Percentiles rank a stretch among this genome's conserved stretches.
phyloP scores from a whole-genome alignment of 2,113 vertebrate species.

The Gadus chalcogrammus region DNA sequence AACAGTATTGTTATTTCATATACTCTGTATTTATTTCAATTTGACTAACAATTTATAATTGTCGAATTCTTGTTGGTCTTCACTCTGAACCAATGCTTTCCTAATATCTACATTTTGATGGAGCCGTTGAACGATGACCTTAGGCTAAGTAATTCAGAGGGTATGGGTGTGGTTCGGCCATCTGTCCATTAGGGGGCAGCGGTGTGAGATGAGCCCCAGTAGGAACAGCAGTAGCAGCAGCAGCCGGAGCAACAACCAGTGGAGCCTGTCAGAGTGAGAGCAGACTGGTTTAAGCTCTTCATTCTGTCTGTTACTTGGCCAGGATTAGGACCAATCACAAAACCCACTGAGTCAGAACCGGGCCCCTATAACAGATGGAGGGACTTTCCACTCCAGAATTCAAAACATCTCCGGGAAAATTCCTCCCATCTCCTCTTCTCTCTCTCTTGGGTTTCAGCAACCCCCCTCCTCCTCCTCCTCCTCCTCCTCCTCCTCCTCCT shows the following conservation, averaged over 20 bases:
- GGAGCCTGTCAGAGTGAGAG: slow-evolving; percentile 68
- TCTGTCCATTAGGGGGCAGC: slow-evolving; percentile 60
- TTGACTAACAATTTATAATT: too few relatives aligned
- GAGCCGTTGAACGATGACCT: slow-evolving; percentile 6
- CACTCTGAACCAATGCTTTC: too few relatives aligned
- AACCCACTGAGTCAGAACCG: slow-evolving; percentile 65
- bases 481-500: slow-evolving; percentile 6
- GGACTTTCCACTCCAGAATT: slow-evolving; percentile 64
- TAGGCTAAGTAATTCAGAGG: slow-evolving; percentile 22
- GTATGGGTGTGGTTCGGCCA: slow-evolving; percentile 38
- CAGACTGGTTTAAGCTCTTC: slow-evolving; percentile 72
- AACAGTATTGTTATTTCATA: too few relatives aligned
- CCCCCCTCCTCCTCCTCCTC: background rate
- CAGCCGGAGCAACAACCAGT: slow-evolving; percentile 48
- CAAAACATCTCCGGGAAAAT: slow-evolving; percentile 67
- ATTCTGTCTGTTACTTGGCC: slow-evolving; percentile 61
- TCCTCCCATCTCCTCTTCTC: slow-evolving; percentile 35
- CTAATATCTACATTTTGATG: too few relatives aligned
- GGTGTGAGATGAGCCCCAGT: slow-evolving; percentile 28
- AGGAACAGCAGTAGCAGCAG: slow-evolving; percentile 11
- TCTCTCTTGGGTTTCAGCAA: background rate
- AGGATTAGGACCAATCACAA: slow-evolving; percentile 74
- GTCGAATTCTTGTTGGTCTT: too few relatives aligned
- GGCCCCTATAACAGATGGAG: slow-evolving; percentile 68
- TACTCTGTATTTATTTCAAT: too few relatives aligned